Evolutionary conservation across 2,797 vertebrate species (phyloP).

Genomic region (Sciaenops ocellatus): DNA sequence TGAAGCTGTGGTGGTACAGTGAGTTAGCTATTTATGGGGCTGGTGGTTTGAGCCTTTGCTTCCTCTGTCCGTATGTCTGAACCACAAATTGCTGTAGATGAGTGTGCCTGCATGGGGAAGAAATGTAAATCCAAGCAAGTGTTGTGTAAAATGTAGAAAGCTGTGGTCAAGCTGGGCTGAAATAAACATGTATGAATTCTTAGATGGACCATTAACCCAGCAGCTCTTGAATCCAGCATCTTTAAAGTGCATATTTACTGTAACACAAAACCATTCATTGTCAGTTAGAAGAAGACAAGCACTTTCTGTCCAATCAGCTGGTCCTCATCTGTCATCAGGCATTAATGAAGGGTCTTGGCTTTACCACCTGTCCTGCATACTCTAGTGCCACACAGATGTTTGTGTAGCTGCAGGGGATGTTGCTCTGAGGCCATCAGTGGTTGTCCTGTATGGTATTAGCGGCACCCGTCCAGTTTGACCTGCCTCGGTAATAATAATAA

Average conservation of each 20-base stretch:
- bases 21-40: background rate
- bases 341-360: conserved; percentile 71
- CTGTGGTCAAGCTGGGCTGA: background rate
- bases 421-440: conserved; percentile 24
- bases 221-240: background rate
- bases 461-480: conserved; percentile 22
- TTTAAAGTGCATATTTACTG: conserved; percentile 10
- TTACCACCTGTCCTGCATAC: conserved; percentile 68
- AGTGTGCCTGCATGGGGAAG: background rate
- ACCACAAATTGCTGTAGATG: conserved; percentile 7
- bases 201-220: background rate
- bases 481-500: conserved; percentile 23
- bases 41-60: conserved; percentile 5
- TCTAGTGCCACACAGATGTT: conserved; percentile 65
- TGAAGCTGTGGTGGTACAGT: conserved; percentile 8
- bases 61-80: background rate
- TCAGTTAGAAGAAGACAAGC: conserved; percentile 16
- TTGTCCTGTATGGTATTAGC: conserved; percentile 35
- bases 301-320: conserved; percentile 31
- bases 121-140: background rate
- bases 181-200: background rate
- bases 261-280: conserved; percentile 17
- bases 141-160: background rate
- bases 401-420: conserved; percentile 53
- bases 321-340: conserved; percentile 65